Evolutionary conservation across 2,113 vertebrate genomes (phyloP), one percentile per base, ranked within the genome.

Genomic region (Myotis davidii): DNA sequence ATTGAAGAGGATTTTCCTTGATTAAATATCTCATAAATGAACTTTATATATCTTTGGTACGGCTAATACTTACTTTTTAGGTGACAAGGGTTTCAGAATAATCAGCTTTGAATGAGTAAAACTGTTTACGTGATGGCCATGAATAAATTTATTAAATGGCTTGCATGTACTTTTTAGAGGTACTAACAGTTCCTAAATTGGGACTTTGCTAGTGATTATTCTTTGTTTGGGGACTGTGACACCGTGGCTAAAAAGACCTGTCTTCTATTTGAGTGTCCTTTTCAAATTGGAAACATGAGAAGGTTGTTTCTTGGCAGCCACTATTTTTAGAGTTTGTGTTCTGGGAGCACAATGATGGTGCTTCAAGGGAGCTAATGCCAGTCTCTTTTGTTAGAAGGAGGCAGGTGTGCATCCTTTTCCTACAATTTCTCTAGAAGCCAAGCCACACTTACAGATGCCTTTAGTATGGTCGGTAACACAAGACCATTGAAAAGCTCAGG

Each of bases 251-350:
- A 90, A 93, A 90, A 56, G 82, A 95, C 59, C 37, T 14, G 48
- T 42, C 42, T 90, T 94, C 64, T 96, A 84, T 87, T 73, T 87
- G 76, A 88, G 70, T 85, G 69, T 73, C 9, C 9, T 95, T 91
- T 96, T 78, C 76, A 89, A 87, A 87, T 65, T 65, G n/a, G 94
- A 94, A 94, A 91, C 42, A 45, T 52, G 92, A 94, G 97, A 89
- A 93, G 54, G 50, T 78, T 93, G 25, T 83, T 86, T 92, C 77
- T 85, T 0, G 9, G 87, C 21, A 83, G 87, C 39, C 76, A 48
- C 69, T 95, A 73, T 93, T 95, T 94, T 93, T 90, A 88, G 87
- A 94, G 48, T 69, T 45, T 32, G 56, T 78, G n/a, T 52, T 85
- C 21, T 37, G 42, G 48, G 45, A 88, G 25, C 73, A 93, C 39